Conservation (phyloP, 2,888 invertebrate genomes). For the Eumacrocentrus americanus region DNA sequence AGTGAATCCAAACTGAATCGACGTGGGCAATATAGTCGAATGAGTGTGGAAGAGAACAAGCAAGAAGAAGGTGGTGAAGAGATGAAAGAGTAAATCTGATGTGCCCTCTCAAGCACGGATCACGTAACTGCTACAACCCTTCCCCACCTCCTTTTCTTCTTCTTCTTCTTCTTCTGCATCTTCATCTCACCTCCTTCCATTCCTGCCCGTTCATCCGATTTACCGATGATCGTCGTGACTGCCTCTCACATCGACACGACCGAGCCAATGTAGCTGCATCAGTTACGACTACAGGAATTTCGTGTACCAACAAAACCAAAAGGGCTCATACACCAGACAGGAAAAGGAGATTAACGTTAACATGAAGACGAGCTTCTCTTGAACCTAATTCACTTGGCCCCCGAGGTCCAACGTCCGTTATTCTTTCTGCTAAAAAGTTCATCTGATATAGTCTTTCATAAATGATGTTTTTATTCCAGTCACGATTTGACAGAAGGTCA, state of each 20-base stretch:
- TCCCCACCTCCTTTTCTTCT: constrained; percentile 18
- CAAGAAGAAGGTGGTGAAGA: constrained; percentile 20
- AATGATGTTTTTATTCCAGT: constrained; percentile 18
- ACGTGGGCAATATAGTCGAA: constrained; percentile 5
- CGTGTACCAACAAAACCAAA: constrained; percentile 34
- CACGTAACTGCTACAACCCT: constrained; percentile 46
- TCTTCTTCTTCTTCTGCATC: constrained; percentile 28
- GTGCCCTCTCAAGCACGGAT: constrained; percentile 54
- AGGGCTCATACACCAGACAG: background rate
- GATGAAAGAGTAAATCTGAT: constrained; percentile 43
- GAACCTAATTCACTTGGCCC: constrained; percentile 30
- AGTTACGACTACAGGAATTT: constrained; percentile 46
- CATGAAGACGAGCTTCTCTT: constrained; percentile 18
- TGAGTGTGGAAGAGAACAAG: constrained; percentile 16
- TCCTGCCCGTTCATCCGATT: constrained; percentile 34
- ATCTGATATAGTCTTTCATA: too few species aligned
- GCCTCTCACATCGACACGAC: constrained; percentile 39
- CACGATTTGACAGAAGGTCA: constrained; percentile 15
- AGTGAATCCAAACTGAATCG: constrained; percentile 13
- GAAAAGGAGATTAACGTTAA: constrained; percentile 5
- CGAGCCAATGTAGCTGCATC: constrained; percentile 43
- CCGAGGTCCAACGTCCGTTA: constrained; percentile 17
- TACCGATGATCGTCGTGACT: constrained; percentile 35
- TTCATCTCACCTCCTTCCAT: constrained; percentile 16
- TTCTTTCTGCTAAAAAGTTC: background rate